Percentiles rank a stretch among this genome's conserved stretches.
Evolutionary conservation across 2,888 invertebrate species (phyloP).

Genomic region (Papilio elwesi): DNA sequence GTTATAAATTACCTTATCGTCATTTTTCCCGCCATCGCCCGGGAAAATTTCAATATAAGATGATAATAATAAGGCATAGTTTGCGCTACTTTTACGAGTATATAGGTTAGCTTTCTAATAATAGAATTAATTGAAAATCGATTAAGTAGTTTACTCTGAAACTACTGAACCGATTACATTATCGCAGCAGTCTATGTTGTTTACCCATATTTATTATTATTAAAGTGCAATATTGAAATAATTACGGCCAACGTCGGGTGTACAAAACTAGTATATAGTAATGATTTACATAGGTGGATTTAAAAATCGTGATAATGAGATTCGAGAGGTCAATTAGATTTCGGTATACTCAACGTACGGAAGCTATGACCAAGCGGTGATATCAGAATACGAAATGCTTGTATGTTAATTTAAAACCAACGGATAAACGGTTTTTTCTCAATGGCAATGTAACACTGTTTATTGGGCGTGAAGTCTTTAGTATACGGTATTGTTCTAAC

Average conservation of each 20-base stretch:
- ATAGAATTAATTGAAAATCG: too few relatives aligned
- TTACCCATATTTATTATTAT: too few relatives aligned
- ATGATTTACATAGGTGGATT: neutral
- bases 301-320: conserved; percentile 6
- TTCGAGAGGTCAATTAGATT: conserved; percentile 41
- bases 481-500: conserved; percentile 44
- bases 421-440: conserved; percentile 65
- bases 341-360: conserved; percentile 51
- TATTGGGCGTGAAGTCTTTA: conserved; percentile 71
- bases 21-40: neutral
- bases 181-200: too few relatives aligned
- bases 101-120: too few relatives aligned
- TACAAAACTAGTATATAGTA: too few relatives aligned
- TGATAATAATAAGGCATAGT: too few relatives aligned
- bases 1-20: neutral
- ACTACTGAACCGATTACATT: neutral
- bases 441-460: conserved; percentile 69
- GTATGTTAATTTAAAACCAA: conserved; percentile 70
- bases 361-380: conserved; percentile 56
- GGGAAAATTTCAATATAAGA: neutral
- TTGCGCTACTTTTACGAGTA: too few relatives aligned
- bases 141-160: neutral
- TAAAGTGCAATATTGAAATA: too few relatives aligned
- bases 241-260: too few relatives aligned
- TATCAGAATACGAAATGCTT: conserved; percentile 51